Evolutionary conservation across 2,888 invertebrate species (phyloP).

Genomic region (Brachyopa scutellaris): DNA sequence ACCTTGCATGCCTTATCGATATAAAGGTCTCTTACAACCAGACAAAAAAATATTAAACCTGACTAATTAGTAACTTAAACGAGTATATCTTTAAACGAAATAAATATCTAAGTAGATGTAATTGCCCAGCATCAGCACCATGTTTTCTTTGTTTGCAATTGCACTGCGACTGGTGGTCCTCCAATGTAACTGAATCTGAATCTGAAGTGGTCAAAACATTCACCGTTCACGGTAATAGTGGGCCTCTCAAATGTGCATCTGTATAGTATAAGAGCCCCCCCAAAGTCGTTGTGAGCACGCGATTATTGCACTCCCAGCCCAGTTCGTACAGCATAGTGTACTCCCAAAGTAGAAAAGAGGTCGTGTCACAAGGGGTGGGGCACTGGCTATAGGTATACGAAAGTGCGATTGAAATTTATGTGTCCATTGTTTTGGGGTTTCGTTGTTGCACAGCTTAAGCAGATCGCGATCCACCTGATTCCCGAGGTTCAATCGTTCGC

Average conservation of each 20-base stretch:
- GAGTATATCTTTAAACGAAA: no score
- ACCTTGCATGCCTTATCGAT: neutral
- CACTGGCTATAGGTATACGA: neutral
- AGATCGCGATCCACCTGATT: slow-evolving; percentile 24
- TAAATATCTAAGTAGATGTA: neutral
- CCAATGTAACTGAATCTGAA: no score
- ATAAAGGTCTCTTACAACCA: neutral
- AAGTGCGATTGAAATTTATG: slow-evolving; percentile 30
- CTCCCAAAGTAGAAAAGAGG: slow-evolving; percentile 25
- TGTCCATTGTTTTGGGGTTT: slow-evolving; percentile 24
- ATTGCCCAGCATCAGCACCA: neutral
- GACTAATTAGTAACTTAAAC: neutral
- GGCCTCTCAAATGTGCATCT: slow-evolving; percentile 4
- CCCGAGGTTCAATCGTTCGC: neutral
- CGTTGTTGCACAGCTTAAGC: neutral
- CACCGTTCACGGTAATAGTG: neutral
- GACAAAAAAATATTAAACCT: neutral
- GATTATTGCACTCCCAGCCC: slow-evolving; percentile 39
- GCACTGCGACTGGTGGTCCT: no score
- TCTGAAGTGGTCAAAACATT: no score
- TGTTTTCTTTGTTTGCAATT: slow-evolving; percentile 12
- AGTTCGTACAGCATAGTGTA: neutral
- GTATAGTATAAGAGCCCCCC: neutral
- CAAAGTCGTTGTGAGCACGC: slow-evolving; percentile 21
- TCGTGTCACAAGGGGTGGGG: slow-evolving; percentile 27